Conservation (phyloP, 2,113 vertebrate species). For the Eulacestoma nigropectus region DNA sequence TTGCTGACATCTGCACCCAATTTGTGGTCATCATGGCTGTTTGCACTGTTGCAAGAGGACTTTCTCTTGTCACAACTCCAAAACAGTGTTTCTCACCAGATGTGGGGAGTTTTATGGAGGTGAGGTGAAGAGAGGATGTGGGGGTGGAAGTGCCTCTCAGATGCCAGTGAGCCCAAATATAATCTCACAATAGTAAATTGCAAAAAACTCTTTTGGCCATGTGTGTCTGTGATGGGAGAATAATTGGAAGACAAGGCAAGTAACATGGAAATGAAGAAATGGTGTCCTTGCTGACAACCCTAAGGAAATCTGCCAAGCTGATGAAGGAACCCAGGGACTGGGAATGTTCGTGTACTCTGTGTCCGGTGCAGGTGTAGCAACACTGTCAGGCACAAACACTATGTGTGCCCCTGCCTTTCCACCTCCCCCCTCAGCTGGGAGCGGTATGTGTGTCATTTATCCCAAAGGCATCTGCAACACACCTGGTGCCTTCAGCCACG, state of each 20-base stretch:
- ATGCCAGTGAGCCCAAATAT: not conserved
- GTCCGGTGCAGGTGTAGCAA: not conserved
- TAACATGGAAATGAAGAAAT: not conserved
- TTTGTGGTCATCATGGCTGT: too few relatives aligned
- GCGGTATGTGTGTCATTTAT: rapidly evolving
- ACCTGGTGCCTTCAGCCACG: not conserved
- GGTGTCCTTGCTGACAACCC: not conserved
- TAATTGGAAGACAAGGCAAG: not conserved
- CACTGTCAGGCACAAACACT: not conserved
- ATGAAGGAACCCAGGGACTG: not conserved
- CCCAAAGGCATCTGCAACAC: not conserved
- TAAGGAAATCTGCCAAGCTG: not conserved
- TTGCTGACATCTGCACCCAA: not conserved
- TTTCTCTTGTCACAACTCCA: not conserved
- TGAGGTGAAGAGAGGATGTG: not conserved
- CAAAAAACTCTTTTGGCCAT: not conserved
- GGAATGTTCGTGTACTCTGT: not conserved
- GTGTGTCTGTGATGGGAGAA: not conserved
- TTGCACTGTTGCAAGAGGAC: not conserved
- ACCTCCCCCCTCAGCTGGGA: not conserved
- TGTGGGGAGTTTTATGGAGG: not conserved
- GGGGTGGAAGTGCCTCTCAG: not conserved
- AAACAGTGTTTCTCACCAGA: not conserved
- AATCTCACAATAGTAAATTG: not conserved
- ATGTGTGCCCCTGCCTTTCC: not conserved